phyloP scores from a whole-genome alignment of 2,888 invertebrate genomes.

The Eremobia ochroleuca region DNA sequence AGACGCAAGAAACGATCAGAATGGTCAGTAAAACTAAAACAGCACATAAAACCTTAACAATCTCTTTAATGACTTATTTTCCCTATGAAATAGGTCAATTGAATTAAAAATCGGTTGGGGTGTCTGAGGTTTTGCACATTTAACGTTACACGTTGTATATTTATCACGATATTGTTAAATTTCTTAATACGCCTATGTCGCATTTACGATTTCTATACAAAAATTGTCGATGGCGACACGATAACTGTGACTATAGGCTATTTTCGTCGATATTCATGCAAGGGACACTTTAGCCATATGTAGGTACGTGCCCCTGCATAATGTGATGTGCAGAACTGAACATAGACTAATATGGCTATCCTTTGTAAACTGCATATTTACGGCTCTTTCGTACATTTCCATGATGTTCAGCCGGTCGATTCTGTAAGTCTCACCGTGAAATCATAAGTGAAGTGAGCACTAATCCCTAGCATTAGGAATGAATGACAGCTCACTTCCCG shows the following conservation, averaged over 20 bases:
- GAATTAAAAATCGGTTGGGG: too few species aligned
- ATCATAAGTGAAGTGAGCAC: too few species aligned
- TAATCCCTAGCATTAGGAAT: too few species aligned
- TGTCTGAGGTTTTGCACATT: too few species aligned
- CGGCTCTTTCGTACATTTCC: background rate
- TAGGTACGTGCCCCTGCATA: conserved; percentile 34
- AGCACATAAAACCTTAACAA: too few species aligned
- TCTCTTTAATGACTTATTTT: too few species aligned
- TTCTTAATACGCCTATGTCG: background rate
- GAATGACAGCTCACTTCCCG: too few species aligned
- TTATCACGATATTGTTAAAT: background rate
- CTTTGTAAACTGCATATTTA: conserved; percentile 27
- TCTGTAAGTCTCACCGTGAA: too few species aligned
- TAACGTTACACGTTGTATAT: too few species aligned
- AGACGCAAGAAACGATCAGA: too few species aligned
- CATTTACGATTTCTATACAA: background rate
- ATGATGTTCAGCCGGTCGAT: background rate
- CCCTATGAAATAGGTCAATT: too few species aligned
- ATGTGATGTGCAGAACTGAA: conserved; percentile 14
- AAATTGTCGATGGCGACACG: conserved; percentile 1
- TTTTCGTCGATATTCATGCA: background rate
- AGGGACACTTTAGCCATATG: background rate
- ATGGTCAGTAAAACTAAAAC: too few species aligned
- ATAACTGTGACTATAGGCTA: background rate
- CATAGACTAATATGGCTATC: conserved; percentile 12